These are phyloP conservation scores for Drosophila athabasca DNA, from an alignment of 1,140 invertebrate genomes.

Conservation along the genomic window DNA sequence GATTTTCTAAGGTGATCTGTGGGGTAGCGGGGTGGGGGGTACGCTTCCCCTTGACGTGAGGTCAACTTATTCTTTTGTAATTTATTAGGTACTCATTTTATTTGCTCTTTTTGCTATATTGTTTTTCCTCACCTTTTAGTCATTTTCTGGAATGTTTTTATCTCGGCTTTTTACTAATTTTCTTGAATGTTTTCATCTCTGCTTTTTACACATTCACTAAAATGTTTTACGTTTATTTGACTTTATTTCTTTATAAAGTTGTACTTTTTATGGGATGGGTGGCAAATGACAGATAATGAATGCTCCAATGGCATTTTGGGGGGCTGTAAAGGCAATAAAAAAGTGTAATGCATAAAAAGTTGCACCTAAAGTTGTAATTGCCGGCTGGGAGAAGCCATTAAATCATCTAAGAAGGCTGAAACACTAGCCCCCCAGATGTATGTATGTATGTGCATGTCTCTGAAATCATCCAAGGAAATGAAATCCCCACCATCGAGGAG, in stretches of 20 bases:
- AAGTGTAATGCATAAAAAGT: slow-evolving; percentile 56
- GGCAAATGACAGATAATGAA: slow-evolving; percentile 67
- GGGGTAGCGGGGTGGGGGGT: no score
- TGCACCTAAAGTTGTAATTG: slow-evolving; percentile 39
- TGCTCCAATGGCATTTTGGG: slow-evolving; percentile 55
- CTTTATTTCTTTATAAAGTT: slow-evolving; percentile 51
- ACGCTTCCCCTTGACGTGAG: no score
- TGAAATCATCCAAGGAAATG: no score
- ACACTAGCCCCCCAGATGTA: no score
- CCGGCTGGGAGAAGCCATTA: slow-evolving; percentile 20
- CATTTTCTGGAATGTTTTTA: slow-evolving; percentile 9
- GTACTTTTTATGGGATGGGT: slow-evolving; percentile 59
- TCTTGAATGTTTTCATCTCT: neutral
- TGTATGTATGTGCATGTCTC: no score
- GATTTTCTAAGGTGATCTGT: no score
- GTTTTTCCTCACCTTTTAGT: slow-evolving; percentile 3
- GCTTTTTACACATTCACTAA: slow-evolving; percentile 14
- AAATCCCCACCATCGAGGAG: no score
- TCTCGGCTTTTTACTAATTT: slow-evolving; percentile 23
- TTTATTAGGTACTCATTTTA: neutral
- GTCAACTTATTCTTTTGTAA: no score
- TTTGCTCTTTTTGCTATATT: slow-evolving; percentile 13
- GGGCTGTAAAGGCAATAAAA: slow-evolving; percentile 57
- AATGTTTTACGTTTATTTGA: slow-evolving; percentile 49
- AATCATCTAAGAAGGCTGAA: slow-evolving; percentile 1